Conservation (phyloP, 1,140 invertebrate species). For the Heliothis subflexa region DNA sequence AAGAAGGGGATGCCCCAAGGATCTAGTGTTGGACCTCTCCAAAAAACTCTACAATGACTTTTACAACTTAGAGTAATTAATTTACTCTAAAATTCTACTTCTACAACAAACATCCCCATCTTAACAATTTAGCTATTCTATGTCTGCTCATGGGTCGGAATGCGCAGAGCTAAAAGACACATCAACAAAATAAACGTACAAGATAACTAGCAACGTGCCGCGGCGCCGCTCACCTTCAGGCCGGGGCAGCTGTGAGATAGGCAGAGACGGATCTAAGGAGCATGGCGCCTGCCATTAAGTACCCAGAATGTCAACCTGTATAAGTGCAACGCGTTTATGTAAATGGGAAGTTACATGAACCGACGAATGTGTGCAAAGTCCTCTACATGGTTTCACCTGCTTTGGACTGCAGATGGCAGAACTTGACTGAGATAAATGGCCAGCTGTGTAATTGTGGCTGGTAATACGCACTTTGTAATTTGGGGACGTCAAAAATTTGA, state of each 20-base stretch:
- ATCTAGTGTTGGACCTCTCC: not conserved
- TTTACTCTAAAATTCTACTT: not conserved
- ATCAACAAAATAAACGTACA: slow-evolving; percentile 75
- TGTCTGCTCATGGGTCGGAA: slow-evolving; percentile 68
- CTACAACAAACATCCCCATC: slow-evolving; percentile 26
- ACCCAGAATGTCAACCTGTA: slow-evolving; percentile 6
- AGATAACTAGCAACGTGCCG: slow-evolving; percentile 44
- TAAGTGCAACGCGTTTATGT: slow-evolving; percentile 11
- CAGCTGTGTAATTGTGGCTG: not conserved
- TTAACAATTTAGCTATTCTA: slow-evolving; percentile 50
- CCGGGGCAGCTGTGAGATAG: slow-evolving; percentile 63
- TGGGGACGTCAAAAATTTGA: not conserved
- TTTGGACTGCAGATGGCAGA: not conserved
- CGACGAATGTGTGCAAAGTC: not conserved
- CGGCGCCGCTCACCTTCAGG: slow-evolving; percentile 54
- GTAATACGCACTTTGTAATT: not conserved
- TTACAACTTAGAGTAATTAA: not conserved
- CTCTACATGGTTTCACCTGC: not conserved
- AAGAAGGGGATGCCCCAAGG: not conserved
- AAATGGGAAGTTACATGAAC: not conserved
- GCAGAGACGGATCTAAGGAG: slow-evolving; percentile 26
- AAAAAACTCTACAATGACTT: not conserved
- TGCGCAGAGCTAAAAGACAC: slow-evolving; percentile 74
- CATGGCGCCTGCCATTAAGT: not conserved
- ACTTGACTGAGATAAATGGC: not conserved